Conservation (phyloP, 2,113 vertebrate species). For the Silurus asotus region DNA sequence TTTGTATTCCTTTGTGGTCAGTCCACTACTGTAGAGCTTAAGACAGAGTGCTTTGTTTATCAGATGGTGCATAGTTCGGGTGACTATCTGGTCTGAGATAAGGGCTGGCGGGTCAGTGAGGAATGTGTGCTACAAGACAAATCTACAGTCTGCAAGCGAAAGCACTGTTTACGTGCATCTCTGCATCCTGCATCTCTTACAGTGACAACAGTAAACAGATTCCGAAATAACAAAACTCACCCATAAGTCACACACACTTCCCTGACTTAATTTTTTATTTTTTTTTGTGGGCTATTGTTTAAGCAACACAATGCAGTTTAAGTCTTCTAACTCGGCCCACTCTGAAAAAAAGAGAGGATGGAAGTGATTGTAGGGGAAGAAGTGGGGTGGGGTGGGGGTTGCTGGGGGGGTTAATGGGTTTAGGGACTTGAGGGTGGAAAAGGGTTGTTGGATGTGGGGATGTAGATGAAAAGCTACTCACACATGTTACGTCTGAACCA, state of each 20-base stretch:
- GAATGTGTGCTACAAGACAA: slow-evolving; percentile 30
- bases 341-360: slow-evolving; percentile 1
- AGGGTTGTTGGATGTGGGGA: neutral
- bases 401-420: slow-evolving; percentile 10
- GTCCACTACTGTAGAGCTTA: neutral
- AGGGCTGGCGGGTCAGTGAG: slow-evolving; percentile 11
- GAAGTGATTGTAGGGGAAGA: slow-evolving; percentile 12
- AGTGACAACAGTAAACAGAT: slow-evolving; percentile 26
- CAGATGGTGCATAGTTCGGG: slow-evolving; percentile 21
- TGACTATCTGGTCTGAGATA: slow-evolving; percentile 45
- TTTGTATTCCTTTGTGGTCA: slow-evolving; percentile 1
- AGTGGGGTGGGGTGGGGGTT: neutral
- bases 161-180: slow-evolving; percentile 37
- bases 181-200: slow-evolving; percentile 25
- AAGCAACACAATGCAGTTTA: slow-evolving; percentile 47
- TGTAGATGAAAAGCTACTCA: slow-evolving; percentile 25
- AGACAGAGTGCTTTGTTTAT: slow-evolving; percentile 33
- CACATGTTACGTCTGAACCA: slow-evolving; percentile 25
- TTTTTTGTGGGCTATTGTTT: slow-evolving; percentile 43
- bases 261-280: slow-evolving; percentile 19
- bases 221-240: slow-evolving; percentile 38
- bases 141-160: slow-evolving; percentile 23
- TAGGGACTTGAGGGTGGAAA: neutral
- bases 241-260: slow-evolving; percentile 1
- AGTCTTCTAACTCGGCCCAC: neutral